A percentile compares a stretch with the other conserved stretches of the same genome.
Conservation (phyloP, 2,797 vertebrate species). For the Aphelocoma californica region DNA sequence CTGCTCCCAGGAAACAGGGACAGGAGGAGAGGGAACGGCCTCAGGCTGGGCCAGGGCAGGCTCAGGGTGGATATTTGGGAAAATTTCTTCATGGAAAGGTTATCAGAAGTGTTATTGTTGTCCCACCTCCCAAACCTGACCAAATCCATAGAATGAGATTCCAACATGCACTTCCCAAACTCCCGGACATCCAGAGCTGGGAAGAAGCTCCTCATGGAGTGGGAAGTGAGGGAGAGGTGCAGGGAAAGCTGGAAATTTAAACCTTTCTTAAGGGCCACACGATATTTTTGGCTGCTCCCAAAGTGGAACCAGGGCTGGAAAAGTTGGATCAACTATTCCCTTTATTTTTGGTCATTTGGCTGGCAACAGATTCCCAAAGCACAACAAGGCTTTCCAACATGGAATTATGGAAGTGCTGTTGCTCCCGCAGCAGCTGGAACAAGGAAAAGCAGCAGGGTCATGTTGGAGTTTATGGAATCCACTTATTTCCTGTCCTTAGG, state of each 20-base stretch:
- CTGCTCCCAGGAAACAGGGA: not conserved
- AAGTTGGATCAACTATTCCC: not conserved
- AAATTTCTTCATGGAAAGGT: fast-evolving
- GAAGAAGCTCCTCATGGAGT: not conserved
- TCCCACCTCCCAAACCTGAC: not conserved
- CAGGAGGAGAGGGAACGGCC: not conserved
- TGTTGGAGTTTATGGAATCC: not conserved
- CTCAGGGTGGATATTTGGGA: not conserved
- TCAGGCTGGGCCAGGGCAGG: not conserved
- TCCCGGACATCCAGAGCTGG: not conserved
- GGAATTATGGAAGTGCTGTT: not conserved
- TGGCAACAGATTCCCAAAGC: not conserved
- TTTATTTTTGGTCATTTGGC: not conserved
- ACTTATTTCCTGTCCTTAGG: not conserved
- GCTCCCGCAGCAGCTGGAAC: not conserved
- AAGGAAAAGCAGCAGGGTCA: fast-evolving
- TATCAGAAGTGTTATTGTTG: not conserved
- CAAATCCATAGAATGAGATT: not conserved
- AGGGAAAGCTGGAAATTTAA: not conserved
- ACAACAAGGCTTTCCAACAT: not conserved
- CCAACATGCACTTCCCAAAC: not conserved
- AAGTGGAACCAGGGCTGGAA: not conserved
- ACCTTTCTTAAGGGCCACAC: not conserved
- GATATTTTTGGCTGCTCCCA: not conserved
- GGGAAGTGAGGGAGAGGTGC: not conserved